Base-by-base conservation (phyloP, 1,140 invertebrate species). In the Elysia chlorotica region DNA sequence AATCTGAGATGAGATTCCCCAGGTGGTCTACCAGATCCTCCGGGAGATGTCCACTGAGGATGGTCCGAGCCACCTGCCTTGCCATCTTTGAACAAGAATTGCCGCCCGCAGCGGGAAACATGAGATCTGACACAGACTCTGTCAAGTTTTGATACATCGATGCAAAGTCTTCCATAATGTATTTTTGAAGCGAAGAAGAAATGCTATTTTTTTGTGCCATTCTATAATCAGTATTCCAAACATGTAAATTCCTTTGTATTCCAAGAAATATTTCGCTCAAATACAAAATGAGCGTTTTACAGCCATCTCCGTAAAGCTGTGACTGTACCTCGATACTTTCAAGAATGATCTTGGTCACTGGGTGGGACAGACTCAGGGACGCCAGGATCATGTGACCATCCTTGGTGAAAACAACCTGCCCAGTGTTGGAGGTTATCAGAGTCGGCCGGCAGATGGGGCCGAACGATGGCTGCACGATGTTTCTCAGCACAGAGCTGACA, bases 251-350 rank as follows among this genome's bases (percentile, higher is more conserved):
- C 38, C 17, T 57, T 35, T n/a, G 14, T n/a, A 0, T 35, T 48
- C 4, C 21, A 5, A 53, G 61, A 36, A 62, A 65, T n/a, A 79
- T 3, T 37, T 75, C 63, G 25, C 56, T 35, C 38, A 82, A 56
- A 71, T 78, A 77, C n/a, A 83, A 33, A n/a, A 81, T 37, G 28
- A 83, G 78, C 28, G 73, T 72, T 73, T 83, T 83, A 31, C 69
- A 71, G 1, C 79, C 81, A 72, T 82, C 81, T 23, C 74, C 67
- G 62, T 62, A 59, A 17, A 54, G 31, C 14, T 31, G 57, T 28
- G 74, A 54, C 33, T 76, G 69, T 25, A 65, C 57, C 33, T 38
- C 21, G 2, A 76, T 62, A 38, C 56, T 65, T 6, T 75, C 48
- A 33, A 79, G 53, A 28, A 83, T 73, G 48, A 70, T 25, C 62